Evolutionary conservation across 2,888 invertebrate genomes (phyloP).

Genomic region (Coelopa pilipes): DNA sequence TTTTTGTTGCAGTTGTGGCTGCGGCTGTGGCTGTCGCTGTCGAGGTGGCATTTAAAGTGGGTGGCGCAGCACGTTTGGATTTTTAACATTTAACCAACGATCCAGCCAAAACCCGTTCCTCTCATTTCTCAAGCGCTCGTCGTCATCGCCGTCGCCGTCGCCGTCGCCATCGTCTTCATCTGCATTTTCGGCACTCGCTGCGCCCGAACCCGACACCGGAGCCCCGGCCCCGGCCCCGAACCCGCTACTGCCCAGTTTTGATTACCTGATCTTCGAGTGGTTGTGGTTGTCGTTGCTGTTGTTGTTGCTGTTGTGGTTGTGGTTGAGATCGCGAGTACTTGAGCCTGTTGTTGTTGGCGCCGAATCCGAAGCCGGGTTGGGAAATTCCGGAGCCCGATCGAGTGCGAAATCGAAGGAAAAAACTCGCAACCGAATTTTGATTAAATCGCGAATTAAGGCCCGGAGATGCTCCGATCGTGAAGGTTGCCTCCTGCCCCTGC

Average conservation of each 20-base stretch:
- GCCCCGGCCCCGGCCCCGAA: not conserved
- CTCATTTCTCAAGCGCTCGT: not conserved
- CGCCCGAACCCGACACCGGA: too few species aligned
- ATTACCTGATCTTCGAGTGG: not conserved
- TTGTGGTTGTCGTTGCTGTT: slow-evolving; percentile 7
- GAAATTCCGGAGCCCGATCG: slow-evolving; percentile 12
- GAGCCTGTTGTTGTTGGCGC: slow-evolving; percentile 2
- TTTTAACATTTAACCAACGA: slow-evolving; percentile 5
- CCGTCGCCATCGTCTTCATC: not conserved
- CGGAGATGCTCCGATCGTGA: slow-evolving; percentile 16
- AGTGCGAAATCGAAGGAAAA: slow-evolving; percentile 13
- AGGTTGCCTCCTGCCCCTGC: not conserved
- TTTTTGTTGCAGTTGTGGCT: not conserved
- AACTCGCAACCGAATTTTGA: slow-evolving; percentile 7
- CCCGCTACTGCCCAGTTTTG: not conserved
- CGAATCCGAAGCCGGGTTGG: not conserved
- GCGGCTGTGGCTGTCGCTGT: not conserved
- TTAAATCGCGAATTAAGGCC: slow-evolving; percentile 23
- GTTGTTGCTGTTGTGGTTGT: slow-evolving; percentile 4
- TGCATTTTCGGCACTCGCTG: too few species aligned
- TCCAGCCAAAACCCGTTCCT: not conserved
- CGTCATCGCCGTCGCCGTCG: not conserved
- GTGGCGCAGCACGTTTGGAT: not conserved
- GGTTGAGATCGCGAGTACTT: not conserved
- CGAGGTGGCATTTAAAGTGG: slow-evolving; percentile 27